Evolutionary conservation across 2,797 vertebrate genomes (phyloP).

Genomic region (Centroberyx gerrardi): DNA sequence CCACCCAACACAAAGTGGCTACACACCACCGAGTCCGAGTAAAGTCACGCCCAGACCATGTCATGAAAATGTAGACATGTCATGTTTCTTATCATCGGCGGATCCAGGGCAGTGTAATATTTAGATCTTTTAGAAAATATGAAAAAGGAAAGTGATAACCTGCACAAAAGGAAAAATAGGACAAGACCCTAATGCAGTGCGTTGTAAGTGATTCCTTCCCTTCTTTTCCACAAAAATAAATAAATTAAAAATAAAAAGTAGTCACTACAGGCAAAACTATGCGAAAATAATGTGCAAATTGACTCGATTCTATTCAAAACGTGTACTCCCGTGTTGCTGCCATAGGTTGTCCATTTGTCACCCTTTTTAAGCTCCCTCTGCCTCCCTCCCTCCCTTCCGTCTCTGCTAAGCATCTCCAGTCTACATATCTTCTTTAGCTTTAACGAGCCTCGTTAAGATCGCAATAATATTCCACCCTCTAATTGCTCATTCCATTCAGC

Average conservation of each 20-base stretch:
- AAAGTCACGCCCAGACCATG: constrained; percentile 22
- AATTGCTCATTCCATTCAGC: constrained; percentile 96
- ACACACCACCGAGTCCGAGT: constrained; percentile 33
- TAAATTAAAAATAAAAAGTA: constrained; percentile 80
- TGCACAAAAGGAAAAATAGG: constrained; percentile 1
- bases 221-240: constrained; percentile 81
- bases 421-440: constrained; percentile 91
- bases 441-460: constrained; percentile 93
- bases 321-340: constrained; percentile 76
- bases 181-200: neutral
- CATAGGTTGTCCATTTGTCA: constrained; percentile 86
- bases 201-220: constrained; percentile 67
- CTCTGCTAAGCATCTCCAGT: constrained; percentile 81
- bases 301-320: constrained; percentile 87
- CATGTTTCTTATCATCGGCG: neutral
- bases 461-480: constrained; percentile 94
- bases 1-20: constrained; percentile 50
- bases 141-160: constrained; percentile 40
- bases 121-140: constrained; percentile 1
- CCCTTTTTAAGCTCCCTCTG: constrained; percentile 80
- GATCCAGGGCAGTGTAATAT: constrained; percentile 27
- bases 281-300: constrained; percentile 88
- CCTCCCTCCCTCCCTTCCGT: constrained; percentile 74
- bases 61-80: constrained; percentile 30
- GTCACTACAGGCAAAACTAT: constrained; percentile 74